A percentile compares a stretch with the other conserved stretches of the same genome.
phyloP scores from a whole-genome alignment of 2,113 vertebrate species.

The Hiodon alosoides region DNA sequence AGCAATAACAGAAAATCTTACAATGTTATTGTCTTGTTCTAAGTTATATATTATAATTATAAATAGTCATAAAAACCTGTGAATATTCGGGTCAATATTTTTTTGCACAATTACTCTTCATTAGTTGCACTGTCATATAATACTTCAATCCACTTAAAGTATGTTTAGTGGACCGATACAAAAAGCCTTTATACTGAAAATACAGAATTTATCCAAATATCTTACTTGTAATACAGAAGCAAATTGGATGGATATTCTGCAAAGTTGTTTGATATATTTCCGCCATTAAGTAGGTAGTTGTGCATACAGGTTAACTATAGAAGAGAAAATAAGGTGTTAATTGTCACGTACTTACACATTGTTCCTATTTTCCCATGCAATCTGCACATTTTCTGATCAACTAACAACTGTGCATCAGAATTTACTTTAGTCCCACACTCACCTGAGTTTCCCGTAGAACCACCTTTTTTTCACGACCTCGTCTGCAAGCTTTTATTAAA shows the following conservation, averaged over 20 bases:
- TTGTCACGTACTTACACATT: not conserved
- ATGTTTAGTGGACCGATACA: too few species aligned
- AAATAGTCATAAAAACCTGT: too few species aligned
- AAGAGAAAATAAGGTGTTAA: not conserved
- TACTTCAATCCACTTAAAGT: too few species aligned
- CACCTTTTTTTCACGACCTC: constrained; percentile 35
- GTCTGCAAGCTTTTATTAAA: constrained; percentile 50
- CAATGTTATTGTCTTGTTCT: too few species aligned
- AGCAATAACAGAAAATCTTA: not conserved
- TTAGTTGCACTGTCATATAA: too few species aligned
- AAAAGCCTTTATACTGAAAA: not conserved
- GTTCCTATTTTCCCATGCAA: too few species aligned
- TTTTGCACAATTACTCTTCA: too few species aligned
- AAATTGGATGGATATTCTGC: constrained; percentile 49
- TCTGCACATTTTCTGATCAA: not conserved
- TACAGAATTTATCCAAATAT: not conserved
- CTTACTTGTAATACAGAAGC: constrained; percentile 65
- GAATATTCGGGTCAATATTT: too few species aligned
- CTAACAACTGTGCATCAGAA: not conserved
- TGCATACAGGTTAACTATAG: constrained; percentile 66
- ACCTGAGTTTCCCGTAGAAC: constrained; percentile 58
- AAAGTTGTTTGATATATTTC: constrained; percentile 32
- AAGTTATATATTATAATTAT: too few species aligned
- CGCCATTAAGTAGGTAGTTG: constrained; percentile 42
- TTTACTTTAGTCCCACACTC: constrained; percentile 12